Conservation (phyloP, 1,140 invertebrate species). For the Bombus superbus region DNA sequence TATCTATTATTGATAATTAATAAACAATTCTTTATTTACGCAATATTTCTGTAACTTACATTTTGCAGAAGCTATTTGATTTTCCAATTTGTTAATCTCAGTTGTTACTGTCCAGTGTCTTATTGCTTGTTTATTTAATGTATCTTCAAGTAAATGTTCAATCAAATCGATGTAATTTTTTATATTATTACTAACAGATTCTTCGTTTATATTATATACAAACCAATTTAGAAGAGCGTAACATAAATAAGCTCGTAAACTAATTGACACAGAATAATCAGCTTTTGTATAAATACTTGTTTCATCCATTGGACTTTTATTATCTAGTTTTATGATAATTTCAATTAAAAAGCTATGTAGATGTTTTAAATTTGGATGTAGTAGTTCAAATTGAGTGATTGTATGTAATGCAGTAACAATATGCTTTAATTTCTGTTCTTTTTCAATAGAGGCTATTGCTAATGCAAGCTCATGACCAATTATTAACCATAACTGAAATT, state of each 20-base stretch:
- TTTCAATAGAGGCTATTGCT: conserved; percentile 56
- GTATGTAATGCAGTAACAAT: conserved; percentile 65
- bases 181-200: conserved; percentile 36
- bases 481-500: conserved; percentile 69
- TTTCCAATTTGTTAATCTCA: conserved; percentile 72
- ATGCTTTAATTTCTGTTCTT: conserved; percentile 66
- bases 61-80: conserved; percentile 52
- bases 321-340: conserved; percentile 68
- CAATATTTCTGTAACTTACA: conserved; percentile 56
- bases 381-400: conserved; percentile 68
- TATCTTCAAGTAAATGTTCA: conserved; percentile 68
- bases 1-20: not conserved
- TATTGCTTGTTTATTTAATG: conserved; percentile 66
- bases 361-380: conserved; percentile 27
- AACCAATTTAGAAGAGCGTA: conserved; percentile 73
- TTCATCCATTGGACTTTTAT: conserved; percentile 50
- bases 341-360: conserved; percentile 57
- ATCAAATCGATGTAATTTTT: conserved; percentile 46
- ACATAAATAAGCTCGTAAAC: conserved; percentile 77
- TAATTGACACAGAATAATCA: conserved; percentile 57
- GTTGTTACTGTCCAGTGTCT: conserved; percentile 66
- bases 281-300: conserved; percentile 65
- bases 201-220: conserved; percentile 41
- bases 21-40: conserved; percentile 9
- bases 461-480: conserved; percentile 74